phyloP scores from a whole-genome alignment of 2,888 invertebrate genomes.

The Limnephilus rhombicus region DNA sequence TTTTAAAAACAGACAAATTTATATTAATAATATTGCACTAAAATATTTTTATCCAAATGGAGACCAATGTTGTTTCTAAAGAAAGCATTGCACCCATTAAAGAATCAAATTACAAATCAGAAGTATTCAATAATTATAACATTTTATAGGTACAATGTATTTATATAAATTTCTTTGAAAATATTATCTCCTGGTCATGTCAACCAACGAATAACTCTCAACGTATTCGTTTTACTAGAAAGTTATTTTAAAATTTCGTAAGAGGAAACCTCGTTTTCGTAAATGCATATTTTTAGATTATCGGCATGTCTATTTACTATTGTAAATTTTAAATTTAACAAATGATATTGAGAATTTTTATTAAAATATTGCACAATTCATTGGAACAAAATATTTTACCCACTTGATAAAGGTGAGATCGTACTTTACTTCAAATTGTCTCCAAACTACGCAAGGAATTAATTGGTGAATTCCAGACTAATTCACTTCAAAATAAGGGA shows the following conservation, averaged over 20 bases:
- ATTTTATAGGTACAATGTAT: neutral
- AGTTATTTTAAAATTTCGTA: neutral
- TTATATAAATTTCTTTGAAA: neutral
- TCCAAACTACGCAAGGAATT: neutral
- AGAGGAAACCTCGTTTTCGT: neutral
- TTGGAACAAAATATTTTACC: conserved; percentile 49
- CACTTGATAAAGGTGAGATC: neutral
- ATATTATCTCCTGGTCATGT: neutral
- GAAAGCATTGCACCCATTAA: neutral
- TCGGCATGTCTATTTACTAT: conserved; percentile 22
- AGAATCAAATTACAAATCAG: neutral
- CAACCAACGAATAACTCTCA: neutral
- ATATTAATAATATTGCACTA: neutral
- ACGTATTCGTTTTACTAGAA: neutral
- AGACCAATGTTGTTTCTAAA: neutral
- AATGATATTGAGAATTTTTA: conserved; percentile 42
- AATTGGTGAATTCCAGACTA: neutral
- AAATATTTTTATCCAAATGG: neutral
- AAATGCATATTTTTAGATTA: conserved; percentile 11
- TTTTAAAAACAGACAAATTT: neutral
- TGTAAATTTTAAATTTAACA: conserved; percentile 31
- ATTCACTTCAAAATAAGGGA: neutral
- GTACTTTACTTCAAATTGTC: neutral
- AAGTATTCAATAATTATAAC: neutral
- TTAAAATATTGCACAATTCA: conserved; percentile 51